phyloP scores from a whole-genome alignment of 2,797 vertebrate genomes.

The Atherinosoma microstoma region DNA sequence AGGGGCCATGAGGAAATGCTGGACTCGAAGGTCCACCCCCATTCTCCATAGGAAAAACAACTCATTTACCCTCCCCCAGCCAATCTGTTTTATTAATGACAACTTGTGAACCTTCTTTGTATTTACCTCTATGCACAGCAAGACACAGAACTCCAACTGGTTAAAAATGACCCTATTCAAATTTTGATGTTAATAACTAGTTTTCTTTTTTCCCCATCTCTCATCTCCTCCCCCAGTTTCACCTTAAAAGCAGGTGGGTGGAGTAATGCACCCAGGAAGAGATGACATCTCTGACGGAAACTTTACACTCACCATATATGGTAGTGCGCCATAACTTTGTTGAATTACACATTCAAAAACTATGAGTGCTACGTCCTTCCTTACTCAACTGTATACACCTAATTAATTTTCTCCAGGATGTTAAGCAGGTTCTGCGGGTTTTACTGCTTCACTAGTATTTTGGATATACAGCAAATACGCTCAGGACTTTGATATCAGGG shows the following conservation, averaged over 20 bases:
- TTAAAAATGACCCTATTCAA: not conserved
- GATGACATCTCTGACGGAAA: slow-evolving; percentile 25
- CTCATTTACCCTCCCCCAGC: slow-evolving; percentile 29
- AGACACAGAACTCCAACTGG: not conserved
- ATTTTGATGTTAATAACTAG: no score
- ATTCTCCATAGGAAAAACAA: slow-evolving; percentile 15
- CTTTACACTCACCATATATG: slow-evolving; percentile 59
- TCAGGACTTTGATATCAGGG: not conserved
- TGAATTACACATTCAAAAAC: slow-evolving; percentile 16
- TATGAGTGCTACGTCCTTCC: not conserved
- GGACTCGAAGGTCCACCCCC: slow-evolving; percentile 35
- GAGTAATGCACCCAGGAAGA: not conserved
- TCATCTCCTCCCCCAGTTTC: slow-evolving; percentile 34
- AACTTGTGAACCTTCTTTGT: not conserved
- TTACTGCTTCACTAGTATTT: not conserved
- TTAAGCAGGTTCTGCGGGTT: not conserved
- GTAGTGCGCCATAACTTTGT: slow-evolving; percentile 22
- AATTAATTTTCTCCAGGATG: not conserved
- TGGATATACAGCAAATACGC: not conserved
- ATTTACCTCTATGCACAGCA: not conserved
- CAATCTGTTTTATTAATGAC: not conserved
- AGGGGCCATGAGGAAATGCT: slow-evolving; percentile 39
- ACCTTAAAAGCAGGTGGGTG: slow-evolving; percentile 36
- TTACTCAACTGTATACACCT: not conserved
- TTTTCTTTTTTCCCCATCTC: not conserved